A percentile compares a stretch with the other conserved stretches of the same genome.
These are phyloP conservation scores for Trimorus sp. DNA, from an alignment of 2,888 invertebrate genomes.

Conservation along the genomic window DNA sequence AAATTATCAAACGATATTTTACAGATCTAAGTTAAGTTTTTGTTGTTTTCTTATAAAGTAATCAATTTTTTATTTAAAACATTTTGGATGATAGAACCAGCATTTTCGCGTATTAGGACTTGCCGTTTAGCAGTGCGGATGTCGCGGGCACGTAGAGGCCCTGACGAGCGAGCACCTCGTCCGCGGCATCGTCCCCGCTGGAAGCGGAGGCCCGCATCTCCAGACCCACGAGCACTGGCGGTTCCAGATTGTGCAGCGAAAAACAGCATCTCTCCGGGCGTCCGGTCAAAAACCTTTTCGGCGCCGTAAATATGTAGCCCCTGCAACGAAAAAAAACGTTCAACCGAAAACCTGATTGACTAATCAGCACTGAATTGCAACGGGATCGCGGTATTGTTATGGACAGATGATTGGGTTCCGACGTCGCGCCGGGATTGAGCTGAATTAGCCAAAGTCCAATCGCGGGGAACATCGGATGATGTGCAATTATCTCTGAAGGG, in stretches of 20 bases:
- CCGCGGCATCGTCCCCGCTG: conserved; percentile 65
- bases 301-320: conserved; percentile 78
- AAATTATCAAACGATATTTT: too few relatives aligned
- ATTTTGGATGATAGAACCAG: too few relatives aligned
- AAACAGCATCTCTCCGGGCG: conserved; percentile 77
- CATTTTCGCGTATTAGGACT: conserved; percentile 36
- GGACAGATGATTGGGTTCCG: conserved; percentile 11
- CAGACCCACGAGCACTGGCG: conserved; percentile 76
- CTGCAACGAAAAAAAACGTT: conserved; percentile 66
- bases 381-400: too few relatives aligned
- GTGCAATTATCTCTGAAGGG: too few relatives aligned
- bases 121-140: conserved; percentile 72
- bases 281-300: conserved; percentile 76
- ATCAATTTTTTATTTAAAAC: too few relatives aligned
- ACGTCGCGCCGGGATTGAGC: too few relatives aligned
- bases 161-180: conserved; percentile 72
- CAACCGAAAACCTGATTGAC: not conserved
- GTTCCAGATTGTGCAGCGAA: conserved; percentile 78
- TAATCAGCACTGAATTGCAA: too few relatives aligned
- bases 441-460: too few relatives aligned
- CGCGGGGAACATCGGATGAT: not conserved
- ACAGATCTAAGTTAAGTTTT: too few relatives aligned
- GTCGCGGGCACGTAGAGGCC: conserved; percentile 50
- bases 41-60: too few relatives aligned
- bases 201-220: conserved; percentile 72